Evolutionary conservation across 2,113 vertebrate species (phyloP).

Genomic region (Dipodomys spectabilis): DNA sequence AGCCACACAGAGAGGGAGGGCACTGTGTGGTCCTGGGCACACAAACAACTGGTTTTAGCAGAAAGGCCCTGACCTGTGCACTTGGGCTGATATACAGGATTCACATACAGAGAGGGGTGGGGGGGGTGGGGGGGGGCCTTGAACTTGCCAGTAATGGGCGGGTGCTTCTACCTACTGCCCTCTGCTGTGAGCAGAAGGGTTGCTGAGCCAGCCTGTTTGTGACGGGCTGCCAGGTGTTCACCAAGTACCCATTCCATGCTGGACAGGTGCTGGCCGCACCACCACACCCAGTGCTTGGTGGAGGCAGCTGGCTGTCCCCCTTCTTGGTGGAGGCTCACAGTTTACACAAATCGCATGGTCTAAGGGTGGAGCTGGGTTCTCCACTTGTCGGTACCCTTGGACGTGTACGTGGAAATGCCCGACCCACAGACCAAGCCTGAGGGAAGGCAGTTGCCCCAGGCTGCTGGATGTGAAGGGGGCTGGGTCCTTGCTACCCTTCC

Average conservation of each 20-base stretch:
- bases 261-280: not conserved
- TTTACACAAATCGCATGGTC: not conserved
- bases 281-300: not conserved
- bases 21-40: too few species aligned
- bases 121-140: not conserved
- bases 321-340: not conserved
- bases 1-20: not conserved
- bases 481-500: not conserved
- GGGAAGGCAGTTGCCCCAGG: not conserved
- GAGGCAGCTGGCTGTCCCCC: not conserved
- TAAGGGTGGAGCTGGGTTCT: not conserved
- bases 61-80: not conserved
- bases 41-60: not conserved
- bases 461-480: not conserved
- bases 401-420: not conserved
- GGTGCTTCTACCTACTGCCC: not conserved
- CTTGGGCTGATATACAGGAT: not conserved
- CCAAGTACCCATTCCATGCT: not conserved
- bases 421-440: not conserved
- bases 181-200: not conserved
- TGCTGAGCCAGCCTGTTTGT: not conserved
- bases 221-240: not conserved
- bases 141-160: not conserved
- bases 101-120: too few species aligned
- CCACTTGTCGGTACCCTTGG: not conserved